phyloP scores from a whole-genome alignment of 1,140 invertebrate species.

The Drosophila busckii region DNA sequence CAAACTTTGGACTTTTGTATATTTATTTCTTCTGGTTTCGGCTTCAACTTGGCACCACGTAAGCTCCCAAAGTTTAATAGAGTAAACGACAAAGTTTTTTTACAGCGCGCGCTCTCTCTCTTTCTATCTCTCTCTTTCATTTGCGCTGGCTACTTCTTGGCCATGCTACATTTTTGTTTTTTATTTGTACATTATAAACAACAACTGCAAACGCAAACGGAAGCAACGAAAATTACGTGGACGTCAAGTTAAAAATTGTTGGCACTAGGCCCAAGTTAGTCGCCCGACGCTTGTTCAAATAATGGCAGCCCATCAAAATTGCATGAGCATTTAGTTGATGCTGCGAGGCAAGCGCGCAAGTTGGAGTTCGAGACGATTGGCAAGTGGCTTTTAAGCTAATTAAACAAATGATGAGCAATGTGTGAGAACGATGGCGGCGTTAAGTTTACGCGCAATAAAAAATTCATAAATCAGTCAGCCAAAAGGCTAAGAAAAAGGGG shows the following conservation, averaged over 20 bases:
- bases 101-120: constrained; percentile 1
- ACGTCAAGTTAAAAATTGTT: constrained; percentile 68
- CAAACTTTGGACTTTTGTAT: constrained; percentile 70
- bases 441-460: constrained; percentile 3
- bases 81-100: constrained; percentile 76
- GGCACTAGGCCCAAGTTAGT: constrained; percentile 50
- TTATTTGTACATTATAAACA: constrained; percentile 49
- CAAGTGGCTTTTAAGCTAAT: no score
- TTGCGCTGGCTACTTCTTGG: constrained; percentile 38
- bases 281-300: constrained; percentile 67
- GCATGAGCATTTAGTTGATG: constrained; percentile 74
- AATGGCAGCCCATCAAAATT: constrained; percentile 69
- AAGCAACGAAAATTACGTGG: constrained; percentile 58
- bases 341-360: no score
- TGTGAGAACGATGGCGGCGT: no score
- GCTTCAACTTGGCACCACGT: constrained; percentile 71
- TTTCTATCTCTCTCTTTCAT: constrained; percentile 13
- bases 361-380: constrained; percentile 19
- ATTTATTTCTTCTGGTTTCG: constrained; percentile 75
- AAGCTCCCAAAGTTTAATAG: constrained; percentile 77
- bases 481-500: constrained; percentile 1
- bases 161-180: not conserved
- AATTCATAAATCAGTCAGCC: constrained; percentile 10
- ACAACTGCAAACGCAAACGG: constrained; percentile 24
- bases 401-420: no score